Base-by-base conservation (phyloP, 2,113 vertebrate species). In the Pseudorectes ferrugineus region DNA sequence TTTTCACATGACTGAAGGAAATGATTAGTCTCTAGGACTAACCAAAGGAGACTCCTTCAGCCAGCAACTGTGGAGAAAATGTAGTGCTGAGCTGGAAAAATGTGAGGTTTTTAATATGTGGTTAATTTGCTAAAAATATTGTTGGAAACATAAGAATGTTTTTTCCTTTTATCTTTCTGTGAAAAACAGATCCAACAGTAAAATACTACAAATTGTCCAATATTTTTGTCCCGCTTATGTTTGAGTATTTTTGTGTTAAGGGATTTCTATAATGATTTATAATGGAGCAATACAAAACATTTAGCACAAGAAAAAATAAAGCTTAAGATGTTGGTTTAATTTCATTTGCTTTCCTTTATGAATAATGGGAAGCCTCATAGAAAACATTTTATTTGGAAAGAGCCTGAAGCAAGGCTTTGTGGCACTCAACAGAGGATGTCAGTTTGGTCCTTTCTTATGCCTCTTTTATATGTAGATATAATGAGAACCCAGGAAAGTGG, bases 71-170 rank as follows among this genome's bases (percentile, higher is more conserved):
- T 76, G 54, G 65, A 59, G 57, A 84, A 65, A 92, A 89, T 36
- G 43, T n/a, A 81, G 24, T 59, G n/a, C 36, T 83, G 54, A 77
- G 52, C 29, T 91, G 86, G 73, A 91, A 96, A 89, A 81, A 92
- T 92, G 3, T 49, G 51, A 59, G 20, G 7, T 23, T 76, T 97
- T 95, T 94, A 94, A 88, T 89, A 36, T 84, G 86, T 81, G 59
- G 83, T 94, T 93, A 94, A 92, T 94, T 93, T 92, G 36, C 89
- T 95, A 95, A 95, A 94, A 96, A 92, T 93, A 91, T 65, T 84
- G 51, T 74, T 94, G 76, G 80, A 96, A 92, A 72, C n/a, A 40
- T 33, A 81, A 77, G 46, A 76, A 54, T 63, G 9, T 35, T 78
- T 86, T 87, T 90, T 83, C 24, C 79, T 91, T 97, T 93, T 57